Base-by-base conservation (phyloP, 2,888 invertebrate species). In the Eupithecia centaureata region DNA sequence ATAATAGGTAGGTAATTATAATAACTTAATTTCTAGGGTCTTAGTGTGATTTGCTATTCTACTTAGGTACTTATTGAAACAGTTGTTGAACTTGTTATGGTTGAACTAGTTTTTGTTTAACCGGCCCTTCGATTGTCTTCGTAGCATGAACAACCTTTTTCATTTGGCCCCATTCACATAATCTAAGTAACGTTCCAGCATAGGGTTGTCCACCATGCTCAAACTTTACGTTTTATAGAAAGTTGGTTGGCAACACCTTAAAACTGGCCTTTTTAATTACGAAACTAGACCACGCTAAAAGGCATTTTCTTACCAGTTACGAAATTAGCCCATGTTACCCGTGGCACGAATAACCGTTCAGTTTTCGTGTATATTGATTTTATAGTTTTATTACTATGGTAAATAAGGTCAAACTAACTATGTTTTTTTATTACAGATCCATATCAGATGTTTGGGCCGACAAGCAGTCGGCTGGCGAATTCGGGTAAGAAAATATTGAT, bases 381-480 rank as follows among this genome's bases (percentile, higher is more conserved):
- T 5, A 27, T 27, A 18, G 27, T 15, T 51, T 51, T 52, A 15
- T 27, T 52, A 52, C 27, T 15, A 18, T 52, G 0, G 7, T 15
- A 27, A 52, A 52, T 27, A 56, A 30, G 47, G n/a, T 47, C 52
- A 28, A 52, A 33, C 38, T 59, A 54, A 42, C 67, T 15, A 60
- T 56, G 54, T 61, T 65, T 71, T 77, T 79, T 87, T 85, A 83
- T 95, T 95, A 67, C 96, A 98, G 98, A 99, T 97, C 98, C 98
- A 88, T 99, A 99, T 95, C 98, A 98, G 95, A 97, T 98, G 97
- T 98, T 98, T 91, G 98, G 98, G 72, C 97, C 98, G 72, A 98
- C 98, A 73, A 98, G 98, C 94, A 98, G 98, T 94, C 96, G 98
- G 85, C 94, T 98, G 87, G 98, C 98, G 65, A 98, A 98, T 92